Evolutionary conservation across 2,888 invertebrate genomes (phyloP).

Genomic region (Limenitis camilla): DNA sequence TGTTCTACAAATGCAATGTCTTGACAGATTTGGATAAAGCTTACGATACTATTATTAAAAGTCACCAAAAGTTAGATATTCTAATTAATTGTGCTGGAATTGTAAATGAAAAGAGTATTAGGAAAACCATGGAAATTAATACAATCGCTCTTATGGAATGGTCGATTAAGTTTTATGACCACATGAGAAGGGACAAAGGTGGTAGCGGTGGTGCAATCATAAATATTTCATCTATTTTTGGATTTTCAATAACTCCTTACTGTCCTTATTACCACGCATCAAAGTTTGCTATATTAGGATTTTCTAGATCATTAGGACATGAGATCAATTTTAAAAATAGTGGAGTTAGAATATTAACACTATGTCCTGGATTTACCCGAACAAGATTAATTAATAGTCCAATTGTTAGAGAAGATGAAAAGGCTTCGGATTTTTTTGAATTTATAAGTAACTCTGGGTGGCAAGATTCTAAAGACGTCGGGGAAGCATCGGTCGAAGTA

Average conservation of each 20-base stretch:
- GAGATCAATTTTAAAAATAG: conserved; percentile 48
- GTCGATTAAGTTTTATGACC: conserved; percentile 63
- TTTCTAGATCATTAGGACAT: conserved; percentile 55
- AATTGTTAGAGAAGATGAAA: conserved; percentile 17
- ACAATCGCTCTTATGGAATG: conserved; percentile 38
- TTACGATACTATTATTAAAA: conserved; percentile 34
- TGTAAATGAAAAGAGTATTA: conserved; percentile 25
- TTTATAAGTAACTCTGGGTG: conserved; percentile 22
- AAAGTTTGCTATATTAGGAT: conserved; percentile 66
- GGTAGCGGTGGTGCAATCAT: conserved; percentile 75
- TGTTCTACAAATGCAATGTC: conserved; percentile 65
- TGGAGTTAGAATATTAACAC: conserved; percentile 56
- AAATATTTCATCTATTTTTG: conserved; percentile 75
- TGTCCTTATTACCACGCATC: conserved; percentile 73
- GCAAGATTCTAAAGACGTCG: conserved; percentile 31
- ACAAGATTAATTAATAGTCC: conserved; percentile 29
- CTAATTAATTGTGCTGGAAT: conserved; percentile 54
- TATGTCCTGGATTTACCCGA: conserved; percentile 61
- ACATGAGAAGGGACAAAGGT: conserved; percentile 67
- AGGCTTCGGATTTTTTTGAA: conserved; percentile 12
- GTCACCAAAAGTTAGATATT: conserved; percentile 45
- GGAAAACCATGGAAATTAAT: conserved; percentile 41
- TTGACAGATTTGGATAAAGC: conserved; percentile 50
- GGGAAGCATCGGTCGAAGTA: conserved; percentile 31
- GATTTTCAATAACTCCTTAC: conserved; percentile 57